Evolutionary conservation across 2,113 vertebrate species (phyloP), one percentile per base, ranked within the genome.

Genomic region (Syrrhaptes paradoxus): DNA sequence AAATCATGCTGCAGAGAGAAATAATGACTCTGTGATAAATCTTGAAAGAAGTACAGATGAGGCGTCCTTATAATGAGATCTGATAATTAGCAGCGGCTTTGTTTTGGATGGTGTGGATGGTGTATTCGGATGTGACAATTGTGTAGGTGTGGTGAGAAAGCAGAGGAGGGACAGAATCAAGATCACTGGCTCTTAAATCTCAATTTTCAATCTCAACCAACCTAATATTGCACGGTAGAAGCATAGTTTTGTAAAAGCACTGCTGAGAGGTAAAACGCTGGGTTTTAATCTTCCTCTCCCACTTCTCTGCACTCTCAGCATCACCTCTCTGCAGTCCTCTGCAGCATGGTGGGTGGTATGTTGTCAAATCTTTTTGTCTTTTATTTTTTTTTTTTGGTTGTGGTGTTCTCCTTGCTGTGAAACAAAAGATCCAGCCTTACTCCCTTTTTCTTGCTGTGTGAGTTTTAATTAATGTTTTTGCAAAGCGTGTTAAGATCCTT

Each of bases 391-490:
- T 49, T 62, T 24, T 31, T 59, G 4, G 22, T 52, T 36, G 5
- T 74, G 59, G 31, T 61, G 24, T 62, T 79, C 91, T 76, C 29
- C 43, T 87, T 95, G 55, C 67, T 91, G 71, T 92, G 71, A 76
- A 87, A 85, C 51, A 66, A 63, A 83, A 66, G 75, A 90, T 66
- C 38, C 34, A 58, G 25, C 78, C 43, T 73, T 48, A n/a, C 36
- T 89, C 49, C 17, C 13, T 65, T 34, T 38, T 87, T 66, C 65
- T 93, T 94, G 58, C 87, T 86, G 43, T 77, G 46, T 87, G 91
- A 90, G 75, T 82, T 94, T 96, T 96, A 94, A 90, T 93, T 94
- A 93, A 85, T 74, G 91, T 68, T 96, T 93, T 94, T 83, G 67
- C 59, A 78, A 85, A 70, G 75, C 2, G 1, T 63, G 55, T 96